These are phyloP conservation scores for Spinus pinus DNA, from an alignment of 2,797 vertebrate species.

Conservation along the genomic window DNA sequence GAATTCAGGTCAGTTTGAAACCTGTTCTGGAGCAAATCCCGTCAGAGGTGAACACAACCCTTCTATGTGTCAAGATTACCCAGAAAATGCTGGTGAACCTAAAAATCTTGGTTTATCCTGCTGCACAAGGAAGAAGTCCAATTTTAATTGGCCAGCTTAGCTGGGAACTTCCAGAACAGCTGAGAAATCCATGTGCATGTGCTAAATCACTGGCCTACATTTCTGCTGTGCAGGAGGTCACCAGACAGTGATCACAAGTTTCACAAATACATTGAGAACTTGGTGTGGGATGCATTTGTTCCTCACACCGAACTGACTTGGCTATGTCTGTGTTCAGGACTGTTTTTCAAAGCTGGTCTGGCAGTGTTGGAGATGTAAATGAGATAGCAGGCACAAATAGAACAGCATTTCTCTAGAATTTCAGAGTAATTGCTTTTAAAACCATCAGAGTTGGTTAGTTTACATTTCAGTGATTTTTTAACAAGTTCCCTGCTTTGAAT, in stretches of 20 bases:
- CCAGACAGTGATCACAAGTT: background rate
- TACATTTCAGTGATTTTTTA: background rate
- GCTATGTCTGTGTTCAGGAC: background rate
- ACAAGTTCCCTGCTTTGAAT: background rate
- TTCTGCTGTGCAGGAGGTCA: background rate
- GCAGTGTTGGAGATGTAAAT: background rate
- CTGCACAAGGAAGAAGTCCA: background rate
- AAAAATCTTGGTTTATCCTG: background rate
- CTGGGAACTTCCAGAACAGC: background rate
- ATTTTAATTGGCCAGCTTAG: background rate
- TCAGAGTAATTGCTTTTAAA: background rate
- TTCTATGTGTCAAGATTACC: background rate
- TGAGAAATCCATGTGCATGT: background rate
- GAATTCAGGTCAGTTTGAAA: background rate
- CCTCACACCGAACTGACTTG: accelerated
- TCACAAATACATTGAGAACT: background rate
- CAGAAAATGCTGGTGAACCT: background rate
- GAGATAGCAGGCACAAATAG: background rate
- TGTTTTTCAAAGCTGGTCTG: background rate
- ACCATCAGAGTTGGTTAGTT: background rate
- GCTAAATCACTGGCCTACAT: background rate
- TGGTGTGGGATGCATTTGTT: background rate
- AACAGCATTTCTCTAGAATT: background rate
- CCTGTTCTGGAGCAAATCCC: background rate
- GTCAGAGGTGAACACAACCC: background rate